These are phyloP conservation scores for Deilephila porcellus DNA, from an alignment of 2,888 invertebrate species.

Conservation along the genomic window DNA sequence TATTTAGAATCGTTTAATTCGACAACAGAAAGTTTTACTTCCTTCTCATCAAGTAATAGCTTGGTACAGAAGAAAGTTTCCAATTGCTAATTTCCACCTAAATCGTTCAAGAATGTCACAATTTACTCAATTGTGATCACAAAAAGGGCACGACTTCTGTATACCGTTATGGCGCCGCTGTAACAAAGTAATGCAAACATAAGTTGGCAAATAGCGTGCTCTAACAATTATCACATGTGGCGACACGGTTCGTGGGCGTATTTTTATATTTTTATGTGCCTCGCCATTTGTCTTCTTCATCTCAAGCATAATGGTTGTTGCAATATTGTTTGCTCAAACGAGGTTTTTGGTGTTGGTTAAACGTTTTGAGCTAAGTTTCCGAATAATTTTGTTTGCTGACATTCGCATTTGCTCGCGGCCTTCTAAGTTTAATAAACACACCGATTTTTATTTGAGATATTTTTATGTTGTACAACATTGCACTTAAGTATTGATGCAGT, in stretches of 20 bases:
- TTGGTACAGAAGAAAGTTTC: not conserved
- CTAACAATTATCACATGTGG: conserved; percentile 56
- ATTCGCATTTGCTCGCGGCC: not conserved
- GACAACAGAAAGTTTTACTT: not conserved
- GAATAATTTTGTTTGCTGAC: not conserved
- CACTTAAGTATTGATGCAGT: too few species aligned
- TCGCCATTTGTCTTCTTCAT: conserved; percentile 18
- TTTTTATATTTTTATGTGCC: conserved; percentile 31
- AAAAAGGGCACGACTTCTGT: conserved; percentile 32
- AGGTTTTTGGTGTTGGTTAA: not conserved
- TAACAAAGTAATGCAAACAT: conserved; percentile 46
- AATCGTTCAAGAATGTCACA: conserved; percentile 22
- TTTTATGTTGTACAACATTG: too few species aligned
- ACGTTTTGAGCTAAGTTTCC: not conserved
- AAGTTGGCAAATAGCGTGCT: conserved; percentile 51
- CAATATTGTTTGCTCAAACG: conserved; percentile 1
- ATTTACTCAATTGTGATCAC: conserved; percentile 27
- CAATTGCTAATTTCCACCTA: not conserved
- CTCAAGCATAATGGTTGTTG: conserved; percentile 9
- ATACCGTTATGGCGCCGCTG: conserved; percentile 35
- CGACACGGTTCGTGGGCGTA: conserved; percentile 29
- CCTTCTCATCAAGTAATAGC: not conserved
- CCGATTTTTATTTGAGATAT: not conserved
- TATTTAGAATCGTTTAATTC: too few species aligned
- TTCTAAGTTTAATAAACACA: not conserved